Percentiles rank a stretch among this genome's conserved stretches.
These are phyloP conservation scores for Cabera pusaria DNA, from an alignment of 2,888 invertebrate species.

Conservation along the genomic window DNA sequence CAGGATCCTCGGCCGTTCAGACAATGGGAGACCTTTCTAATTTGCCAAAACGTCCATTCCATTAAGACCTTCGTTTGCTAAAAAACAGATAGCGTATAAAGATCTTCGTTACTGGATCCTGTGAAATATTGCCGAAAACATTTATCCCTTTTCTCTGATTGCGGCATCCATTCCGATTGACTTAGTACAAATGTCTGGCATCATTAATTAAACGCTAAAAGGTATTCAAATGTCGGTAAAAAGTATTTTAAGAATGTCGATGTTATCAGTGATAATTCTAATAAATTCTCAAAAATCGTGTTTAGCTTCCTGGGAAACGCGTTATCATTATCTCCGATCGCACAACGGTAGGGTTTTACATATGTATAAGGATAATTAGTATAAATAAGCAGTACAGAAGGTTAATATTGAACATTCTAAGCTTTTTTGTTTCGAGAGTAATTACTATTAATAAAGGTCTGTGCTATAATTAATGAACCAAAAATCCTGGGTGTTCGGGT, in stretches of 20 bases:
- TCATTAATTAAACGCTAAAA: conserved; percentile 17
- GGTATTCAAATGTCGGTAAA: conserved; percentile 10
- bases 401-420: conserved; percentile 21
- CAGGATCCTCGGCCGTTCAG: conserved; percentile 12
- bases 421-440: conserved; percentile 10
- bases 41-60: conserved; percentile 34
- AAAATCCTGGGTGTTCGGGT: conserved; percentile 14
- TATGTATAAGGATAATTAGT: conserved; percentile 29
- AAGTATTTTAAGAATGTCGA: conserved; percentile 25
- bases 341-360: conserved; percentile 27
- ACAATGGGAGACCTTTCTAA: conserved; percentile 30
- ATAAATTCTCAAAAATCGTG: conserved; percentile 31
- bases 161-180: conserved; percentile 43
- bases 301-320: conserved; percentile 36
- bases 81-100: conserved; percentile 11
- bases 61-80: conserved; percentile 28
- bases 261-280: conserved; percentile 38
- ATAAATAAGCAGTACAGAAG: conserved; percentile 26
- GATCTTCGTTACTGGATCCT: conserved; percentile 34
- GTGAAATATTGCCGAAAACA: conserved; percentile 45
- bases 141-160: conserved; percentile 47
- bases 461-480: conserved; percentile 22
- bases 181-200: conserved; percentile 33
- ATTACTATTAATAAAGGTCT: conserved; percentile 9
- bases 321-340: conserved; percentile 36